phyloP scores from a whole-genome alignment of 2,113 vertebrate genomes.

The Triplophysa dalaica region DNA sequence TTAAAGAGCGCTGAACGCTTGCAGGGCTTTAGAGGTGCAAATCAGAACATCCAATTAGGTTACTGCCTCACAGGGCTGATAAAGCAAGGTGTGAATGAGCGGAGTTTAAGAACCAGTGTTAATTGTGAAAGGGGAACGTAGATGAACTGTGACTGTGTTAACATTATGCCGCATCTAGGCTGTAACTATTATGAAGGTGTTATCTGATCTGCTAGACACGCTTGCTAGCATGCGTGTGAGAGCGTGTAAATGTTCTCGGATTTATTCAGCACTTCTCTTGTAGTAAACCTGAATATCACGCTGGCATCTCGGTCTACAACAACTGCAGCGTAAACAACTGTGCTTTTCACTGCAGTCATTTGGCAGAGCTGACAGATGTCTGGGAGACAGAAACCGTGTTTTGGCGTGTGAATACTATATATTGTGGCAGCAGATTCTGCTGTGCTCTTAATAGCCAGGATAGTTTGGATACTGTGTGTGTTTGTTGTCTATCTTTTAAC shows the following conservation, averaged over 20 bases:
- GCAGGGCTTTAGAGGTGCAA: slow-evolving; percentile 22
- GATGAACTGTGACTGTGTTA: slow-evolving; percentile 55
- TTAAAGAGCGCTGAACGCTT: slow-evolving; percentile 32
- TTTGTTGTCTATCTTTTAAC: not conserved
- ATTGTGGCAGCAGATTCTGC: not conserved
- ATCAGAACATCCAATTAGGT: not conserved
- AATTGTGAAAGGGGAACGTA: slow-evolving; percentile 36
- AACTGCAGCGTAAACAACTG: slow-evolving; percentile 42
- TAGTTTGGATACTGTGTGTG: slow-evolving; percentile 3
- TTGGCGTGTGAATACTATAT: slow-evolving; percentile 33
- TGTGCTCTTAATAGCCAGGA: slow-evolving; percentile 31
- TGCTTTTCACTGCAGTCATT: slow-evolving; percentile 28
- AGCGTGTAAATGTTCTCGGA: slow-evolving; percentile 22
- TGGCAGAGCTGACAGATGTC: slow-evolving; percentile 38
- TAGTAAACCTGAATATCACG: slow-evolving; percentile 44
- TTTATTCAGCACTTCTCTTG: slow-evolving; percentile 34
- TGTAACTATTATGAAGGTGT: slow-evolving; percentile 52
- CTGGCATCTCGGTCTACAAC: slow-evolving; percentile 14
- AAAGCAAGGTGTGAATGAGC: slow-evolving; percentile 46
- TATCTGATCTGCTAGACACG: slow-evolving; percentile 52
- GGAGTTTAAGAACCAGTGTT: slow-evolving; percentile 40
- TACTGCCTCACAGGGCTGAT: not conserved
- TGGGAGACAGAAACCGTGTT: slow-evolving; percentile 37
- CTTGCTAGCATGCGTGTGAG: slow-evolving; percentile 10
- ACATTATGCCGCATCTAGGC: slow-evolving; percentile 33